Conservation (phyloP, 2,113 vertebrate genomes). For the Lophius piscatorius region DNA sequence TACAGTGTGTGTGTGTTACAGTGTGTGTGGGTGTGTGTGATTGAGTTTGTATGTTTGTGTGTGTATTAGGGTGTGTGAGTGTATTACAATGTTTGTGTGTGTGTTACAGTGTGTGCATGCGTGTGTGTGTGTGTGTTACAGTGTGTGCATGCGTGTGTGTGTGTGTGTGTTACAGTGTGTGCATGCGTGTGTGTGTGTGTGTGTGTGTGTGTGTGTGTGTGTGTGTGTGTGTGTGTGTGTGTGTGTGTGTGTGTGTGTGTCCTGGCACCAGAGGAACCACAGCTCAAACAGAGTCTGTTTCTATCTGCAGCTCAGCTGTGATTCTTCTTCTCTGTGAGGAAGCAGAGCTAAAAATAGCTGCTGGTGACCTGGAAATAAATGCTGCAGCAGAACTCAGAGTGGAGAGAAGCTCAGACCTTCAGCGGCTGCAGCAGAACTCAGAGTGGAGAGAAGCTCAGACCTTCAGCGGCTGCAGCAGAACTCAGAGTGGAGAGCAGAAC, state of each 20-base stretch:
- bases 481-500: conserved; percentile 44
- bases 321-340: conserved; percentile 58
- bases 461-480: too few species aligned
- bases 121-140: too few species aligned
- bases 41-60: too few species aligned
- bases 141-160: too few species aligned
- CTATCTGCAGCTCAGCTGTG: conserved; percentile 55
- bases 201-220: neutral
- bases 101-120: too few species aligned
- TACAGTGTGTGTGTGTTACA: too few species aligned
- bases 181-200: conserved; percentile 31
- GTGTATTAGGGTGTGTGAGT: too few species aligned
- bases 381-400: conserved; percentile 48
- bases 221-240: conserved; percentile 26
- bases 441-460: conserved; percentile 42
- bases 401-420: too few species aligned
- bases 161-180: too few species aligned
- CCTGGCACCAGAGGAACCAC: conserved; percentile 70
- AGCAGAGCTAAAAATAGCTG: conserved; percentile 64
- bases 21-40: too few species aligned
- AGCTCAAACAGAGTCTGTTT: conserved; percentile 72
- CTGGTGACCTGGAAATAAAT: conserved; percentile 70
- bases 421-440: conserved; percentile 48
- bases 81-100: neutral
- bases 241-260: conserved; percentile 61